A percentile compares a stretch with the other conserved stretches of the same genome.
Conservation (phyloP, 2,888 invertebrate genomes). For the Archaeoteleia sp. region DNA sequence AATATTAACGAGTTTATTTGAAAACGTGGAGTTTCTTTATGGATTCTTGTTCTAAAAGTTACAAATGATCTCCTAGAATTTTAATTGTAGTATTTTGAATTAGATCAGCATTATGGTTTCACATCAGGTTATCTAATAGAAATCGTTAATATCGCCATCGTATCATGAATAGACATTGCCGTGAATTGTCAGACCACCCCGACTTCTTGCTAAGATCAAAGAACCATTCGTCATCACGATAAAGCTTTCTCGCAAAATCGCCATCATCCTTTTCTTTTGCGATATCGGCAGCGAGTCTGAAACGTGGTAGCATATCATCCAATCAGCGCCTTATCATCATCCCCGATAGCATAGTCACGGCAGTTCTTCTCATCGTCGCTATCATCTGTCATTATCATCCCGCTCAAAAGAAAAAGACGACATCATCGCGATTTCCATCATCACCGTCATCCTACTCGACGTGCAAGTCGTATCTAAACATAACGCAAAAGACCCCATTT, state of each 20-base stretch:
- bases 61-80: no score
- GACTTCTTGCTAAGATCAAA: constrained; percentile 32
- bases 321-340: constrained; percentile 44
- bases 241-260: constrained; percentile 38
- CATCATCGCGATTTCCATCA: constrained; percentile 31
- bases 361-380: constrained; percentile 41
- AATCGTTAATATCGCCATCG: not conserved
- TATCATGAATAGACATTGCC: constrained; percentile 3
- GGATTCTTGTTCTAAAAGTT: no score
- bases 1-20: no score
- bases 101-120: no score
- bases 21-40: no score
- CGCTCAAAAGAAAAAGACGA: no score
- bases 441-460: constrained; percentile 39
- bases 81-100: no score
- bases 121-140: no score
- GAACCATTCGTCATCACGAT: constrained; percentile 46
- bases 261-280: constrained; percentile 40
- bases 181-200: constrained; percentile 36
- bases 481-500: constrained; percentile 32
- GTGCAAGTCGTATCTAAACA: constrained; percentile 50
- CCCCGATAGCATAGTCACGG: constrained; percentile 31
- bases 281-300: constrained; percentile 29
- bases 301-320: constrained; percentile 45
- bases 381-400: constrained; percentile 50